Evolutionary conservation across 23 tunicate genomes (phyloP).

Genomic region (Ciona savignyi): DNA sequence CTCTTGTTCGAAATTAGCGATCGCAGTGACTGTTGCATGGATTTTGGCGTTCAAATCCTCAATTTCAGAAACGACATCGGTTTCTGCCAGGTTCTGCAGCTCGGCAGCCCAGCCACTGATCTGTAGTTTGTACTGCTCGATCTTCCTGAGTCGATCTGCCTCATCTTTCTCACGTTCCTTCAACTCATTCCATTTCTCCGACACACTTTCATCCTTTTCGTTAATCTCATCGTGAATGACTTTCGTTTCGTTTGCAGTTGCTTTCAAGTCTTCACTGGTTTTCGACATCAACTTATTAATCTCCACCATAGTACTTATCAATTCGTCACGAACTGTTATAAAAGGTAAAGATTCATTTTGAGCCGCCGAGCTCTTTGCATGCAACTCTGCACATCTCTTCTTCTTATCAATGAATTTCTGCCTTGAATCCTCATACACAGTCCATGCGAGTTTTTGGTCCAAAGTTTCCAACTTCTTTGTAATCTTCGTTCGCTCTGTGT

Average conservation of each 20-base stretch:
- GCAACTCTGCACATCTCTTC: background rate
- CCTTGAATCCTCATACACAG: slow-evolving; percentile 66
- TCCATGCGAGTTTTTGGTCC: slow-evolving; percentile 62
- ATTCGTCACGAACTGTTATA: background rate
- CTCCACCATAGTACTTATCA: background rate
- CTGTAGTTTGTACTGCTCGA: slow-evolving; percentile 58
- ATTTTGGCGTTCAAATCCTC: slow-evolving; percentile 25
- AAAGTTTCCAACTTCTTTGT: slow-evolving; percentile 22
- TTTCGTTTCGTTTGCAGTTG: slow-evolving; percentile 50
- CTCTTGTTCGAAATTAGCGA: slow-evolving; percentile 43
- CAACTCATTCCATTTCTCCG: slow-evolving; percentile 33
- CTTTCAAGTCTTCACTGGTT: slow-evolving; percentile 26
- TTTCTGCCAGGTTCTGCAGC: slow-evolving; percentile 20
- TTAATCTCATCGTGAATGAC: slow-evolving; percentile 49
- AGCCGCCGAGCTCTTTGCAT: slow-evolving; percentile 1
- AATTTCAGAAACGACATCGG: slow-evolving; percentile 47
- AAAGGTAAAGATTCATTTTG: slow-evolving; percentile 9
- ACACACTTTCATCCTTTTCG: slow-evolving; percentile 42
- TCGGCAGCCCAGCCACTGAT: slow-evolving; percentile 55
- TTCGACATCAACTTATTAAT: background rate
- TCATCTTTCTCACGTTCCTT: slow-evolving; percentile 72
- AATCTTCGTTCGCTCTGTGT: slow-evolving; percentile 42
- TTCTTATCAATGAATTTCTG: slow-evolving; percentile 22
- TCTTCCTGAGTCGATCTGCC: slow-evolving; percentile 28
- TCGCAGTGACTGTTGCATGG: slow-evolving; percentile 31